A percentile compares a stretch with the other conserved stretches of the same genome.
Conservation (phyloP, 2,797 vertebrate genomes). For the Gorsachius magnificus region DNA sequence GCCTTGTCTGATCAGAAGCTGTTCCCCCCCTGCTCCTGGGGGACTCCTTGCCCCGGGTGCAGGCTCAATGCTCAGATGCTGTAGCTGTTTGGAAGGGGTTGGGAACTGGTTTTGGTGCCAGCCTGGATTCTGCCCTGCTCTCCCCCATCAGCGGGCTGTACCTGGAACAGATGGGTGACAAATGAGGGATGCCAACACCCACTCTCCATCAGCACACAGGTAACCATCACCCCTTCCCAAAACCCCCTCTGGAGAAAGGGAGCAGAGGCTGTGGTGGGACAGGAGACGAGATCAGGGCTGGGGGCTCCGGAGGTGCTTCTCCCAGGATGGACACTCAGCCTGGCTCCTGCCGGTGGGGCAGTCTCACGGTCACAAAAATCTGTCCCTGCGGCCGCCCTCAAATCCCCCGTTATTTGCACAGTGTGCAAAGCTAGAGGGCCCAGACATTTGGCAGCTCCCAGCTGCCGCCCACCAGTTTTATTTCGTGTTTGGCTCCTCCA, state of each 20-base stretch:
- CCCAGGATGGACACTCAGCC: rapidly evolving
- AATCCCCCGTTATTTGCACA: rapidly evolving
- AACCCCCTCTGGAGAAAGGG: rapidly evolving
- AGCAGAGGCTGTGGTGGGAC: rapidly evolving
- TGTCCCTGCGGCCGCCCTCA: background rate
- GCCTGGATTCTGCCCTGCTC: background rate
- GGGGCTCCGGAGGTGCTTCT: background rate
- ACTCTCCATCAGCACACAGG: background rate
- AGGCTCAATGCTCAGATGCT: rapidly evolving
- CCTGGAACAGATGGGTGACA: background rate
- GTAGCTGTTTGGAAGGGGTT: rapidly evolving
- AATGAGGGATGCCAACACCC: background rate
- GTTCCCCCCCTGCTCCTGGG: too few species aligned
- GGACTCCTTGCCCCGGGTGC: background rate
- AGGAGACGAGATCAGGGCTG: background rate
- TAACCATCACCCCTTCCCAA: background rate
- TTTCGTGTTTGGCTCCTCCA: background rate
- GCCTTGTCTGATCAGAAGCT: background rate
- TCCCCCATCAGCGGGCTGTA: background rate
- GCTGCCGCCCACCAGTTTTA: background rate
- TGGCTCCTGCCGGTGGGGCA: background rate
- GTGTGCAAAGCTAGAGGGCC: rapidly evolving
- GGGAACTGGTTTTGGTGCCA: background rate
- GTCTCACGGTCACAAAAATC: rapidly evolving
- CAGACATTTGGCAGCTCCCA: background rate